phyloP scores from a whole-genome alignment of 2,113 vertebrate species.

The Strigops habroptila region DNA sequence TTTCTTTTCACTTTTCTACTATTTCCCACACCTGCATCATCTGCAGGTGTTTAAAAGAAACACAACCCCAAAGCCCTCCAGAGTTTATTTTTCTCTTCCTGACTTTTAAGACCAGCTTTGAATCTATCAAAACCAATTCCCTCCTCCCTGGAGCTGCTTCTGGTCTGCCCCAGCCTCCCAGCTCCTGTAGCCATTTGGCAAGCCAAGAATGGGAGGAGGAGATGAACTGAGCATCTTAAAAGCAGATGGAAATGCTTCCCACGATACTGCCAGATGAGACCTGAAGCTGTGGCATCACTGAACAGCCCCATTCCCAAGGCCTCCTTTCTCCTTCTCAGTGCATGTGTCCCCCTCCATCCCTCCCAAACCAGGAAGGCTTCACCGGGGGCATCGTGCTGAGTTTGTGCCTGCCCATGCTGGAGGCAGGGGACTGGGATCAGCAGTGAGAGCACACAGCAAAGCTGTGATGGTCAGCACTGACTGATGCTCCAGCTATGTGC shows the following conservation, averaged over 20 bases:
- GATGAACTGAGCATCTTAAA: neutral
- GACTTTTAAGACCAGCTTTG: neutral
- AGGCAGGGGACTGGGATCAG: neutral
- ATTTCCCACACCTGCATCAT: neutral
- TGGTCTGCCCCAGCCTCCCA: neutral
- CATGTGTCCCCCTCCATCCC: no score
- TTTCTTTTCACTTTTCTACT: neutral
- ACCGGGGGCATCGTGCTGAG: neutral
- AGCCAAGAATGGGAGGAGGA: constrained; percentile 15
- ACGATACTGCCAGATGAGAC: neutral
- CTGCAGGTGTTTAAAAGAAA: neutral
- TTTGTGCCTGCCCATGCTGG: neutral
- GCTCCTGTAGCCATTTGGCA: constrained; percentile 2
- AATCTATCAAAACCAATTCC: neutral
- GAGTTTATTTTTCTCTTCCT: constrained; percentile 7
- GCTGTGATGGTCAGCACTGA: accelerated
- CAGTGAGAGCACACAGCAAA: neutral
- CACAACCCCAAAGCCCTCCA: neutral
- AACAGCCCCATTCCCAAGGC: accelerated
- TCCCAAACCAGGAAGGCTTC: neutral
- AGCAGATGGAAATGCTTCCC: constrained; percentile 46
- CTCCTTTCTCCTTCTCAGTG: neutral
- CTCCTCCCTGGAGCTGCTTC: neutral
- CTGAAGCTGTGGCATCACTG: accelerated
- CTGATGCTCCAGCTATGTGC: neutral